phyloP scores from a whole-genome alignment of 2,888 invertebrate species.

The Rhagonycha lutea region DNA sequence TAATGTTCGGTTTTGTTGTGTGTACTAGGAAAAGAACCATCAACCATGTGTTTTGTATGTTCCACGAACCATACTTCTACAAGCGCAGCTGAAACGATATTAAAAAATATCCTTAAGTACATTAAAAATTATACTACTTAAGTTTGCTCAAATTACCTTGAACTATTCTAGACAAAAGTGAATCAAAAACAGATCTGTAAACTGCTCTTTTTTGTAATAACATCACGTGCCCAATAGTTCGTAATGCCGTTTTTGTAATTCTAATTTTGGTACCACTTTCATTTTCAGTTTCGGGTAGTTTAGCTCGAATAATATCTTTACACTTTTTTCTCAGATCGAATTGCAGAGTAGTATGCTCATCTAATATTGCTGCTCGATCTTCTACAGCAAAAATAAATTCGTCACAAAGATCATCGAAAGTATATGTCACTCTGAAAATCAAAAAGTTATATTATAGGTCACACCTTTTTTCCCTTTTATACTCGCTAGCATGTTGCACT shows the following conservation, averaged over 20 bases:
- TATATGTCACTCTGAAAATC: not conserved
- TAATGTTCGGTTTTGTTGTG: not conserved
- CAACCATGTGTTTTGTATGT: not conserved
- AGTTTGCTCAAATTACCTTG: slow-evolving; percentile 14
- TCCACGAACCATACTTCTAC: slow-evolving; percentile 1
- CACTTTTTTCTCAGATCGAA: slow-evolving; percentile 21
- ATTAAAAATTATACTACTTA: too few relatives aligned
- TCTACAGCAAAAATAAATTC: slow-evolving; percentile 21
- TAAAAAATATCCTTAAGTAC: too few relatives aligned
- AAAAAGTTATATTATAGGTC: not conserved
- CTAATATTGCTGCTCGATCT: slow-evolving; percentile 23
- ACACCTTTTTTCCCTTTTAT: not conserved
- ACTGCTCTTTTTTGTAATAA: slow-evolving; percentile 18
- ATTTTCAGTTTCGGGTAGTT: not conserved
- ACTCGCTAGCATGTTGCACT: slow-evolving; percentile 14
- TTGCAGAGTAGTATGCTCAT: slow-evolving; percentile 27
- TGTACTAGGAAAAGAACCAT: slow-evolving; percentile 2
- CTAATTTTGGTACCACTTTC: slow-evolving; percentile 7
- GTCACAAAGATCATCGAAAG: slow-evolving; percentile 20
- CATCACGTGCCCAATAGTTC: slow-evolving; percentile 25
- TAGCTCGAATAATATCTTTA: not conserved
- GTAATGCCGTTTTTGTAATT: slow-evolving; percentile 19
- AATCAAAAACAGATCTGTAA: slow-evolving; percentile 16
- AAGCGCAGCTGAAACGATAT: slow-evolving; percentile 7
- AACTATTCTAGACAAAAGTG: not conserved